phyloP scores from a whole-genome alignment of 2,797 vertebrate species.

The Phyllotis vaccarum region DNA sequence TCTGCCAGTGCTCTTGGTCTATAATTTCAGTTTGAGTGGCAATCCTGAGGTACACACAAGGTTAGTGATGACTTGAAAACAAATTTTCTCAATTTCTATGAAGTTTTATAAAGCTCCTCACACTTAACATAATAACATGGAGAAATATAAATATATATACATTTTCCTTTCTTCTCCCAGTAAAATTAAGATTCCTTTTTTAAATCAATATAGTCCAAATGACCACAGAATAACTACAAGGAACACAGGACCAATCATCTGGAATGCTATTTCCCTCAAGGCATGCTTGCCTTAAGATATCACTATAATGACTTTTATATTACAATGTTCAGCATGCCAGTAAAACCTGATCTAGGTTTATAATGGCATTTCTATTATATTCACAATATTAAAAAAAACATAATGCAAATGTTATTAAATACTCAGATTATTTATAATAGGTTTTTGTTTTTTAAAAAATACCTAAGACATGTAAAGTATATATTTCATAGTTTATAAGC shows the following conservation, averaged over 20 bases:
- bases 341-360: not conserved
- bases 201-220: constrained; percentile 14
- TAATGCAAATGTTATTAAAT: constrained; percentile 17
- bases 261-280: not conserved
- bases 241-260: not conserved
- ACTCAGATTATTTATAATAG: too few relatives aligned
- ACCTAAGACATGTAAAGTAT: not conserved
- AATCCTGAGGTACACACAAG: not conserved
- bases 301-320: constrained; percentile 26
- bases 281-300: not conserved
- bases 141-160: not conserved
- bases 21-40: not conserved
- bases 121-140: not conserved
- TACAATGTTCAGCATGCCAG: not conserved
- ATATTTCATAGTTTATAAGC: not conserved
- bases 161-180: not conserved
- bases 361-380: not conserved
- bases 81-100: not conserved
- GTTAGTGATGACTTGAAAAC: not conserved
- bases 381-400: not conserved
- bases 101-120: not conserved
- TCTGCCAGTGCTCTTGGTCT: not conserved
- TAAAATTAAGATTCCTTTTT: constrained; percentile 16
- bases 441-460: not conserved
- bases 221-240: not conserved